These are phyloP conservation scores for Lophura nycthemera DNA, from an alignment of 2,113 vertebrate genomes.

Conservation along the genomic window DNA sequence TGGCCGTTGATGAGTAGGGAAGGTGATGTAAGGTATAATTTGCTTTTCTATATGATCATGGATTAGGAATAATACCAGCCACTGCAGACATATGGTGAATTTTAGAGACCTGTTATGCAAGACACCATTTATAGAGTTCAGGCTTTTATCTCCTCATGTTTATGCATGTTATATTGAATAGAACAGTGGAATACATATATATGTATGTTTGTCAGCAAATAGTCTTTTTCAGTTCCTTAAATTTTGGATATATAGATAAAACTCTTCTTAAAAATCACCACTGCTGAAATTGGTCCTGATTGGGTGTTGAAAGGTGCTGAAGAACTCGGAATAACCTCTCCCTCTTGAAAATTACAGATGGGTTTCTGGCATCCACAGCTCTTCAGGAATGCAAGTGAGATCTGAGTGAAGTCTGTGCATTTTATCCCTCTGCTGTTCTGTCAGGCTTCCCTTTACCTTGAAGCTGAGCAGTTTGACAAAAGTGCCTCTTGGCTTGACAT, in stretches of 20 bases:
- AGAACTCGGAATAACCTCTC: background rate
- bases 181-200: background rate
- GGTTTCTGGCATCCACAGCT: background rate
- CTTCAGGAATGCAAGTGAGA: background rate
- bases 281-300: background rate
- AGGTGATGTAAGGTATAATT: background rate
- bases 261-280: background rate
- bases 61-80: background rate
- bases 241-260: background rate
- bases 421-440: background rate
- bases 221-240: background rate
- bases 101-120: background rate
- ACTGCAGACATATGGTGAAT: background rate
- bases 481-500: background rate
- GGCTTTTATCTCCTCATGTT: background rate
- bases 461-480: background rate
- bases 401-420: background rate
- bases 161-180: background rate
- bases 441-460: background rate
- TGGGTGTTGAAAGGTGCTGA: background rate
- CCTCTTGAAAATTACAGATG: background rate
- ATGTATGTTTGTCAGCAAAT: accelerated
- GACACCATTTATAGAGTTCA: background rate
- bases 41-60: background rate
- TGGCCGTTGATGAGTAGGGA: background rate